phyloP scores from a whole-genome alignment of 2,113 vertebrate genomes.

The Oxygymnocypris stewartii region DNA sequence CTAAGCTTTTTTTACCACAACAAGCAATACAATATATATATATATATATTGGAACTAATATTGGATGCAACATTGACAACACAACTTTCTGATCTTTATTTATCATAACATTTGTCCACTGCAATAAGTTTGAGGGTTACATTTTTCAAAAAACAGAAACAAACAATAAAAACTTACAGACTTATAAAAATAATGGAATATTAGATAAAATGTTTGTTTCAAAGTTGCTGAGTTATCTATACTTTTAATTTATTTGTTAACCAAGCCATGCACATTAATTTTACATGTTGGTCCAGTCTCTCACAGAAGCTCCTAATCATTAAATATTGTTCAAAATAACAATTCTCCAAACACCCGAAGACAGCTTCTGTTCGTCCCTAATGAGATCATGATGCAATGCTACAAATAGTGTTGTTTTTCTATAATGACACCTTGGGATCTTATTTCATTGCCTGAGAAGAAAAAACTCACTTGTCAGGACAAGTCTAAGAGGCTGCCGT shows the following conservation, averaged over 20 bases:
- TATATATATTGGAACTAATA: too few relatives aligned
- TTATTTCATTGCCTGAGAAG: constrained; percentile 60
- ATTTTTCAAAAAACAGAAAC: neutral
- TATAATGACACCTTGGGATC: constrained; percentile 52
- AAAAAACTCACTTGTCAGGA: constrained; percentile 71
- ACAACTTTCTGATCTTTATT: neutral
- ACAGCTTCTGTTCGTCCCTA: neutral
- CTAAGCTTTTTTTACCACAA: neutral
- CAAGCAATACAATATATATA: neutral
- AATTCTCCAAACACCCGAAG: constrained; percentile 26
- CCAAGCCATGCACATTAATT: neutral
- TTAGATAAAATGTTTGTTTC: neutral
- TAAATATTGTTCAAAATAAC: constrained; percentile 51
- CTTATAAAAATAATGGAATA: neutral
- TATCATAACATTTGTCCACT: neutral
- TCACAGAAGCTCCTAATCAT: constrained; percentile 24
- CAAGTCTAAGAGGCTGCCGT: constrained; percentile 60
- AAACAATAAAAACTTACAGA: neutral
- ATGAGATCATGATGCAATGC: constrained; percentile 19
- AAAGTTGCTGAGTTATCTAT: neutral
- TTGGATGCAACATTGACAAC: neutral
- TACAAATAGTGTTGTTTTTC: constrained; percentile 4
- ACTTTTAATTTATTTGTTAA: neutral
- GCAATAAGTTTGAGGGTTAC: neutral
- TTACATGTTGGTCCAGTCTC: neutral